Evolutionary conservation across 2,113 vertebrate species (phyloP).

Genomic region (Austrofundulus limnaeus): DNA sequence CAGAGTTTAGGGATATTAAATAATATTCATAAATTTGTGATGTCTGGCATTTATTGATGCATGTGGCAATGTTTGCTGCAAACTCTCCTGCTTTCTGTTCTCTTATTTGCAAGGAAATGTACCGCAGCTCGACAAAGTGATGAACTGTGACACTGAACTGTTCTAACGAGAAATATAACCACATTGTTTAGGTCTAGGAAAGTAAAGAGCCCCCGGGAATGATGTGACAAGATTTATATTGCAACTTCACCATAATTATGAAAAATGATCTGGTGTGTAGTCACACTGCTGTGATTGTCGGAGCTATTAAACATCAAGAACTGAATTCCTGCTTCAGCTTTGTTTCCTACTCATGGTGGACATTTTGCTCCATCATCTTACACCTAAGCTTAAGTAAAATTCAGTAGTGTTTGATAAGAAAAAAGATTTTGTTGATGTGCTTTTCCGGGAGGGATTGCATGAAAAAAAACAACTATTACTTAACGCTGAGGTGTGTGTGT

Average conservation of each 20-base stretch:
- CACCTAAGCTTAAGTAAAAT: constrained; percentile 31
- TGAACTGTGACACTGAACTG: constrained; percentile 43
- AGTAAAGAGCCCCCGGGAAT: constrained; percentile 30
- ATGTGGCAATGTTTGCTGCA: constrained; percentile 57
- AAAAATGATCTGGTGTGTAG: constrained; percentile 43
- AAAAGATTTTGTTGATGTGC: constrained; percentile 50
- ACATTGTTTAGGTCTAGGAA: constrained; percentile 43
- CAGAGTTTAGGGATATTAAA: constrained; percentile 70
- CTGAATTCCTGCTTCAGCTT: constrained; percentile 39
- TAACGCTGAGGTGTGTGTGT: constrained; percentile 21
- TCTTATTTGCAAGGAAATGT: constrained; percentile 53
- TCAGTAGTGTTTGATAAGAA: constrained; percentile 52
- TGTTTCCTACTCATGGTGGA: constrained; percentile 55
- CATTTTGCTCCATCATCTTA: constrained; percentile 59
- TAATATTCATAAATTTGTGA: constrained; percentile 76
- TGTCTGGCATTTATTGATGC: constrained; percentile 75
- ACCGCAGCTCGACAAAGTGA: constrained; percentile 38
- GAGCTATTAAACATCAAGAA: constrained; percentile 33
- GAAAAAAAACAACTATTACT: constrained; percentile 32
- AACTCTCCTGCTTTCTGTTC: constrained; percentile 40
- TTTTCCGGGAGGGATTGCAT: constrained; percentile 47
- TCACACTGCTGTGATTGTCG: constrained; percentile 21
- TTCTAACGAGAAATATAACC: constrained; percentile 42
- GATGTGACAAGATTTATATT: constrained; percentile 48
- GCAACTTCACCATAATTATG: constrained; percentile 43